Evolutionary conservation across 37 sponge, comb jelly and placozoan genomes (phyloP).

Genomic region (Aplysina aerophoba): DNA sequence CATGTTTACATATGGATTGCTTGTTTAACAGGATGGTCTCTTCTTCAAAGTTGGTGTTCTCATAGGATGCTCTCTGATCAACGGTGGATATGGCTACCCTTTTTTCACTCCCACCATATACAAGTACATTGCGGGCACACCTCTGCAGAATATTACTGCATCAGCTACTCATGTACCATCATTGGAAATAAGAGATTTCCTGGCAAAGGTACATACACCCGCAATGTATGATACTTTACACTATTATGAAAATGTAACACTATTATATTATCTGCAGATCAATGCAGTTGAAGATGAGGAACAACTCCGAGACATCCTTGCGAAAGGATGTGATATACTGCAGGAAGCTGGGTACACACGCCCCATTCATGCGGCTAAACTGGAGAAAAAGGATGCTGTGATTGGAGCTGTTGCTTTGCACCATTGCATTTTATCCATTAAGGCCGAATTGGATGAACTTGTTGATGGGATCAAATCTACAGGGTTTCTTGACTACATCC

Average conservation of each 20-base stretch:
- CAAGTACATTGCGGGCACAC: not conserved
- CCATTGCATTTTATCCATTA: not conserved
- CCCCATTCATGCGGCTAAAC: not conserved
- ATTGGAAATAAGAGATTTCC: too few species aligned
- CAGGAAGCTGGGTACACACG: not conserved
- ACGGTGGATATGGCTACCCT: slow-evolving; percentile 21
- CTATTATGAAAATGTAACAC: too few species aligned
- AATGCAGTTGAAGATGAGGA: too few species aligned
- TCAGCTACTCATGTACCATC: not conserved
- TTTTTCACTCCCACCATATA: not conserved
- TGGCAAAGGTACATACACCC: too few species aligned
- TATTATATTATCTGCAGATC: too few species aligned
- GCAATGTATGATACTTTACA: too few species aligned
- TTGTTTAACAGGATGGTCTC: not conserved
- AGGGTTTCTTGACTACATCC: not conserved
- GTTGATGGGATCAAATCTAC: not conserved
- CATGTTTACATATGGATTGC: too few species aligned
- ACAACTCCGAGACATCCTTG: too few species aligned
- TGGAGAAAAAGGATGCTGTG: not conserved
- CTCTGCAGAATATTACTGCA: not conserved
- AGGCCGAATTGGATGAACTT: not conserved
- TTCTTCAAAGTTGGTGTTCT: slow-evolving; percentile 1
- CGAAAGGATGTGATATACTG: not conserved
- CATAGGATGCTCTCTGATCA: not conserved
- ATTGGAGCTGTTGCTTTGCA: not conserved